A percentile compares a stretch with the other conserved stretches of the same genome.
phyloP scores from a whole-genome alignment of 2,797 vertebrate genomes.

The Epinephelus awoara region DNA sequence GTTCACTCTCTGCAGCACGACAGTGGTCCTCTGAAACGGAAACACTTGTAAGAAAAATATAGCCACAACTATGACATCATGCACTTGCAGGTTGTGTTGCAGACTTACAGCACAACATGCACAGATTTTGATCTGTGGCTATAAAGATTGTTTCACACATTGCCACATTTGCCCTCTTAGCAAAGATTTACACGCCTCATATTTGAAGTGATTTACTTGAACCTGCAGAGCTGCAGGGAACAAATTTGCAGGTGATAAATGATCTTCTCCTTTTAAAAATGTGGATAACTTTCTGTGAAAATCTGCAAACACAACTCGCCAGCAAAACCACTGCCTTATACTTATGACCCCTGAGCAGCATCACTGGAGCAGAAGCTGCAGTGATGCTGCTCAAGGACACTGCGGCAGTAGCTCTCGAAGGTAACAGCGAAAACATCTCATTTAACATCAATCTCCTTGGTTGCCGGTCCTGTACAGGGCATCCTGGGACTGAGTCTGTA shows the following conservation, averaged over 20 bases:
- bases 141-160: not conserved
- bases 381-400: not conserved
- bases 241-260: not conserved
- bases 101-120: not conserved
- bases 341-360: not conserved
- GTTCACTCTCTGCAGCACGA: too few relatives aligned
- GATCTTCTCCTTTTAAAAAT: not conserved
- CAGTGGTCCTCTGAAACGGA: too few relatives aligned
- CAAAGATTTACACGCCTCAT: not conserved
- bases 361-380: not conserved
- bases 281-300: not conserved
- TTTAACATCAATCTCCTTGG: not conserved
- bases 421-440: not conserved
- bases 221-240: not conserved
- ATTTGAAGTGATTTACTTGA: not conserved
- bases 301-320: not conserved
- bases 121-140: not conserved
- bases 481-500: slow-evolving; percentile 97
- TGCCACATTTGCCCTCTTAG: not conserved
- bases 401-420: not conserved
- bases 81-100: not conserved
- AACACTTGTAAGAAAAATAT: too few relatives aligned
- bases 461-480: slow-evolving; percentile 83
- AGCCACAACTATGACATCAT: not conserved
- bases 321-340: not conserved